A percentile compares a stretch with the other conserved stretches of the same genome.
phyloP scores from a whole-genome alignment of 1,140 invertebrate species.

The Belonocnema kinseyi region DNA sequence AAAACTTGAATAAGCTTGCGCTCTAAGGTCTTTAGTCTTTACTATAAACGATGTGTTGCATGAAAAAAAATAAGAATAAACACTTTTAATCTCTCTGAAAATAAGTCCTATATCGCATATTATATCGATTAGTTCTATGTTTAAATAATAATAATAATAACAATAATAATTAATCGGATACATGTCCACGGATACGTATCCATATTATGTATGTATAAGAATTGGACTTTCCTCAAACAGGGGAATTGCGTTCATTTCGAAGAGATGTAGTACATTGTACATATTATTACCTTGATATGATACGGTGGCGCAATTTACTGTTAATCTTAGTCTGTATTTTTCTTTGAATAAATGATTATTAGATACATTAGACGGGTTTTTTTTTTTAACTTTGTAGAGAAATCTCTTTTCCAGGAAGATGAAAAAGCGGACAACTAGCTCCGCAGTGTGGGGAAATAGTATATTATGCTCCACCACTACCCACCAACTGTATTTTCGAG shows the following conservation, averaged over 20 bases:
- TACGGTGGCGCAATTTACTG: slow-evolving; percentile 69
- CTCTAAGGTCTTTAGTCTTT: slow-evolving; percentile 42
- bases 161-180: background rate
- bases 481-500: too few species aligned
- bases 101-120: slow-evolving; percentile 47
- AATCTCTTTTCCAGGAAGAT: background rate
- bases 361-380: slow-evolving; percentile 47
- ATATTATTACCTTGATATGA: slow-evolving; percentile 69
- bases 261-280: slow-evolving; percentile 63
- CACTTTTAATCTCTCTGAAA: slow-evolving; percentile 39
- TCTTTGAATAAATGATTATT: slow-evolving; percentile 71
- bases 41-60: slow-evolving; percentile 58
- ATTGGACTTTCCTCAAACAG: slow-evolving; percentile 25
- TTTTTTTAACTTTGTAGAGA: slow-evolving; percentile 24
- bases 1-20: slow-evolving; percentile 20
- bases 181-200: slow-evolving; percentile 32
- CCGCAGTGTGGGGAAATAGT: too few species aligned
- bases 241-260: slow-evolving; percentile 22
- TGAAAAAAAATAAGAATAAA: slow-evolving; percentile 42
- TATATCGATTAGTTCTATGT: slow-evolving; percentile 38
- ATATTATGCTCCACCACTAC: too few species aligned
- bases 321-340: slow-evolving; percentile 72
- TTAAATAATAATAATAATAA: slow-evolving; percentile 28
- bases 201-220: slow-evolving; percentile 18
- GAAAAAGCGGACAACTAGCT: too few species aligned